Percentiles rank a stretch among this genome's conserved stretches.
phyloP scores from a whole-genome alignment of 2,888 invertebrate genomes.

The Eupithecia abbreviata region DNA sequence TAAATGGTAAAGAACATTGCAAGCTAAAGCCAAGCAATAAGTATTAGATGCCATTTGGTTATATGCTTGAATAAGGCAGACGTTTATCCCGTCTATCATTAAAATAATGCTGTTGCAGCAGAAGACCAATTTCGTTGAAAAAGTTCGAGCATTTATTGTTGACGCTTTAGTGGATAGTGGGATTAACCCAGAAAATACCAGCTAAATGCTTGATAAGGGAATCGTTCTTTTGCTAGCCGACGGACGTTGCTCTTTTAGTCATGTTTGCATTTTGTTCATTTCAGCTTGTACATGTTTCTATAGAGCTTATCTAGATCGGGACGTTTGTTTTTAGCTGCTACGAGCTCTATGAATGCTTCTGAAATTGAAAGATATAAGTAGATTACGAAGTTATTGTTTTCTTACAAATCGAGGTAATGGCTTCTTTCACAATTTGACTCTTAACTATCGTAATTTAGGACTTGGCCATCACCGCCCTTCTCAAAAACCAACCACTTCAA shows the following conservation, averaged over 20 bases:
- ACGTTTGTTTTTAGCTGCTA: not conserved
- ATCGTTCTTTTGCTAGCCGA: conserved; percentile 34
- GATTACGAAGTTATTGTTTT: too few species aligned
- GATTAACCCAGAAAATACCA: conserved; percentile 26
- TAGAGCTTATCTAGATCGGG: conserved; percentile 6
- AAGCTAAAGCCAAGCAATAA: conserved; percentile 3
- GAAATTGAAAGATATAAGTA: not conserved
- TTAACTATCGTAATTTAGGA: too few species aligned
- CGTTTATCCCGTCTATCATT: not conserved
- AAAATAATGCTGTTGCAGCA: not conserved
- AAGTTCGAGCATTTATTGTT: not conserved
- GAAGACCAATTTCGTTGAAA: not conserved
- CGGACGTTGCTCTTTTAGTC: conserved; percentile 32
- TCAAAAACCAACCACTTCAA: too few species aligned
- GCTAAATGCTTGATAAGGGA: conserved; percentile 42
- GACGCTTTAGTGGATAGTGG: conserved; percentile 14
- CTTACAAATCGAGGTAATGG: too few species aligned
- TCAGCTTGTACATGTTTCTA: not conserved
- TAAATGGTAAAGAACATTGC: conserved; percentile 37
- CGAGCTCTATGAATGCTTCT: not conserved
- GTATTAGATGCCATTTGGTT: not conserved
- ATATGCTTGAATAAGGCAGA: not conserved
- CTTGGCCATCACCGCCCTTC: too few species aligned
- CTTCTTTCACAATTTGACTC: too few species aligned
- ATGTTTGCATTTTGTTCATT: conserved; percentile 13